Conservation (phyloP, 2,888 invertebrate genomes). For the Teleogryllus oceanicus region DNA sequence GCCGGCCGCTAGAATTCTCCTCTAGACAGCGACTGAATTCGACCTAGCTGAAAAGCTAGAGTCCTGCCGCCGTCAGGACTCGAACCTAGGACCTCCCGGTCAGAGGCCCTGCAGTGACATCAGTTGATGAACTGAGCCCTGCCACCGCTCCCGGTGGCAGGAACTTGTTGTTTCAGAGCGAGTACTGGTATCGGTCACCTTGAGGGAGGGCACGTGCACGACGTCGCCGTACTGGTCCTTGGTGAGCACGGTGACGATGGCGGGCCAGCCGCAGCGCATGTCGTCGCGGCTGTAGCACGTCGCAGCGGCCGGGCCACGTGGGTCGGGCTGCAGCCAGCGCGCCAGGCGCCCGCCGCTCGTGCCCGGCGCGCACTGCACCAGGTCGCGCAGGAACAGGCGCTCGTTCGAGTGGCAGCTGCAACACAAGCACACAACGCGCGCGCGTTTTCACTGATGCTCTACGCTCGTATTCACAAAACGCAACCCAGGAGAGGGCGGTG, state of each 20-base stretch:
- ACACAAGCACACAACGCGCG: neutral
- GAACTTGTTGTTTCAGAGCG: neutral
- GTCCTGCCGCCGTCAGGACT: too few species aligned
- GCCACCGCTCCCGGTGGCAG: too few species aligned
- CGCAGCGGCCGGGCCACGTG: slow-evolving; percentile 82
- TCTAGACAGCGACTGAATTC: too few species aligned
- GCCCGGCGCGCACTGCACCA: slow-evolving; percentile 80
- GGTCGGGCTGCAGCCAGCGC: slow-evolving; percentile 90
- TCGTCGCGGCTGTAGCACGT: slow-evolving; percentile 72
- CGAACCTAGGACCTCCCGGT: too few species aligned
- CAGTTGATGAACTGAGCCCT: too few species aligned
- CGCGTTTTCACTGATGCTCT: too few species aligned
- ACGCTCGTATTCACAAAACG: too few species aligned
- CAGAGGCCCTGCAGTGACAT: too few species aligned
- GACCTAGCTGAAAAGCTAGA: too few species aligned
- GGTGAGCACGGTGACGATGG: slow-evolving; percentile 73
- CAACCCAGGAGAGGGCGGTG: too few species aligned
- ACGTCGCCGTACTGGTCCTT: slow-evolving; percentile 90
- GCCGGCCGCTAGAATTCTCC: too few species aligned
- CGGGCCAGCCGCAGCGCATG: slow-evolving; percentile 77
- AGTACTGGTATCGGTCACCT: slow-evolving; percentile 52
- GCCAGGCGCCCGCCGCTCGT: slow-evolving; percentile 89
- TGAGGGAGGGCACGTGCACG: slow-evolving; percentile 79
- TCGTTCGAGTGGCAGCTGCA: slow-evolving; percentile 82
- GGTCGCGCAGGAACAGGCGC: slow-evolving; percentile 86